Evolutionary conservation across 2,888 invertebrate species (phyloP).

Genomic region (Cataglyphis livida): DNA sequence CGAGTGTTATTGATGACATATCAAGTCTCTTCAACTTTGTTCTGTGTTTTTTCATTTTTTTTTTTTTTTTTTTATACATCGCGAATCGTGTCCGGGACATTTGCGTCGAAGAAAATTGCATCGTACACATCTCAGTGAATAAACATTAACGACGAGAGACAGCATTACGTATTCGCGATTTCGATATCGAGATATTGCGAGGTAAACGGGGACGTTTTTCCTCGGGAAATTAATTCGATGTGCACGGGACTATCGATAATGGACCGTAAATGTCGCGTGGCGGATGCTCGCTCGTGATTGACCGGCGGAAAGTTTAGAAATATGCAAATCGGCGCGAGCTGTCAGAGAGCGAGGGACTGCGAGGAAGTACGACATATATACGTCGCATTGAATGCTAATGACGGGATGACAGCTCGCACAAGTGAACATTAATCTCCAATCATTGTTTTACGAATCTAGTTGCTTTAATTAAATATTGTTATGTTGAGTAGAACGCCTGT

Average conservation of each 20-base stretch:
- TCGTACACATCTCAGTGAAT: conserved; percentile 2
- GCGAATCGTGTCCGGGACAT: neutral
- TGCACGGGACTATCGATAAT: conserved; percentile 31
- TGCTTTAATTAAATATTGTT: neutral
- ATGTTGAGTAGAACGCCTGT: neutral
- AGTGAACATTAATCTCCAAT: neutral
- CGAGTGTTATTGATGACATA: neutral
- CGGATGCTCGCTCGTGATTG: conserved; percentile 14
- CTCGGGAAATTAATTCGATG: conserved; percentile 36
- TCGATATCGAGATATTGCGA: conserved; percentile 27
- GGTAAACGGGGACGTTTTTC: conserved; percentile 27
- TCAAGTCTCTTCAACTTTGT: neutral
- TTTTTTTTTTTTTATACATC: neutral
- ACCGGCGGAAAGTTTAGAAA: conserved; percentile 18
- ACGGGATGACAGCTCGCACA: neutral
- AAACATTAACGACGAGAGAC: conserved; percentile 15
- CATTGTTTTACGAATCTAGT: conserved; percentile 2
- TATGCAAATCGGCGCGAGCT: neutral
- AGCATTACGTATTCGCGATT: conserved; percentile 37
- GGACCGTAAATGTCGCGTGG: conserved; percentile 25
- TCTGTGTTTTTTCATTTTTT: neutral
- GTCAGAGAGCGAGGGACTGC: neutral
- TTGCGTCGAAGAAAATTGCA: conserved; percentile 13
- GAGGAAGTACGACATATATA: conserved; percentile 1
- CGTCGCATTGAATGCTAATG: conserved; percentile 32